These are phyloP conservation scores for Clinocottus analis DNA, from an alignment of 2,113 vertebrate genomes.

Conservation along the genomic window DNA sequence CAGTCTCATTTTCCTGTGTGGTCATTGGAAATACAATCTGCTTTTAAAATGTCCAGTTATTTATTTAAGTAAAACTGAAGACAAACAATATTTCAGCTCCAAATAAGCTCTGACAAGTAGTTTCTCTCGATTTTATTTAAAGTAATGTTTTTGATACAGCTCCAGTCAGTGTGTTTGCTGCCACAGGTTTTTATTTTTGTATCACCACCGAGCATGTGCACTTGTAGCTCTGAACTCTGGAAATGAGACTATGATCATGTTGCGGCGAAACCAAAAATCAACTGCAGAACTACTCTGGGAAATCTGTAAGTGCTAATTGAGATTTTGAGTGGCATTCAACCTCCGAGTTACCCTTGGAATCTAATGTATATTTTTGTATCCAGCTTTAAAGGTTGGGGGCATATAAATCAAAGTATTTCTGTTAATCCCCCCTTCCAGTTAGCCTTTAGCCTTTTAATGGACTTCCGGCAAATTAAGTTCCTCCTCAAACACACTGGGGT, in stretches of 20 bases:
- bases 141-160: constrained; percentile 24
- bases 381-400: constrained; percentile 32
- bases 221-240: constrained; percentile 9
- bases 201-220: constrained; percentile 21
- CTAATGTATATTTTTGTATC: constrained; percentile 36
- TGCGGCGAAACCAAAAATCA: constrained; percentile 14
- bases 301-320: constrained; percentile 20
- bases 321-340: constrained; percentile 39
- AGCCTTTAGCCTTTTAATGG: constrained; percentile 58
- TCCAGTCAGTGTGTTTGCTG: constrained; percentile 31
- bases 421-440: constrained; percentile 41
- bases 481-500: constrained; percentile 9
- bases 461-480: constrained; percentile 47
- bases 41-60: background rate
- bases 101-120: constrained; percentile 1
- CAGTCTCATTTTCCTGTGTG: background rate
- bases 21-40: background rate
- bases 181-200: constrained; percentile 42
- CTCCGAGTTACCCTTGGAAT: constrained; percentile 16
- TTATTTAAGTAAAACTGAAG: constrained; percentile 16
- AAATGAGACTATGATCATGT: background rate
- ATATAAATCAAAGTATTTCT: constrained; percentile 37
- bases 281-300: background rate
- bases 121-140: constrained; percentile 20
- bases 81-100: background rate